Conservation (phyloP, 2,888 invertebrate genomes). For the Acleris laterana region DNA sequence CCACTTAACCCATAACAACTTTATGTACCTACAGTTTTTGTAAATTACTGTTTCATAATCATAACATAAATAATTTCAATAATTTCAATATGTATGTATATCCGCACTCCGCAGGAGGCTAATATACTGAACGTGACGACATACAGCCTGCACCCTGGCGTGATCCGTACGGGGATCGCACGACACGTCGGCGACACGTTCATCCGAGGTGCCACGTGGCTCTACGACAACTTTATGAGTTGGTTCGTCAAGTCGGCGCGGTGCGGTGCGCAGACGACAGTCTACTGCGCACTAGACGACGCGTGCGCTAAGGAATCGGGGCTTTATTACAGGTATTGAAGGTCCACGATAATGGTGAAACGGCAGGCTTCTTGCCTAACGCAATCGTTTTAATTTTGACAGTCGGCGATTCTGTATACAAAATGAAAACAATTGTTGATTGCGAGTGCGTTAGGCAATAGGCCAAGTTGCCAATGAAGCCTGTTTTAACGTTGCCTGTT, state of each 20-base stretch:
- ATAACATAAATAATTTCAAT: too few relatives aligned
- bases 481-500: too few relatives aligned
- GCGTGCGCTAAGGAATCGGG: slow-evolving; percentile 77
- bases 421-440: too few relatives aligned
- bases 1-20: too few relatives aligned
- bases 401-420: too few relatives aligned
- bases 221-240: slow-evolving; percentile 46
- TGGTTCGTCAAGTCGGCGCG: slow-evolving; percentile 75
- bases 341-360: slow-evolving; percentile 10
- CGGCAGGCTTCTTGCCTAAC: too few relatives aligned
- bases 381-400: too few relatives aligned
- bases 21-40: too few relatives aligned
- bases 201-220: slow-evolving; percentile 37
- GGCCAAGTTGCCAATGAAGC: too few relatives aligned
- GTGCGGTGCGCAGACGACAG: slow-evolving; percentile 87
- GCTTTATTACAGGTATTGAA: slow-evolving; percentile 60
- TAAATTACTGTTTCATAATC: too few relatives aligned
- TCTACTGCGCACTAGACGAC: slow-evolving; percentile 86
- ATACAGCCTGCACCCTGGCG: slow-evolving; percentile 84
- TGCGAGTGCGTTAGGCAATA: too few relatives aligned
- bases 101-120: slow-evolving; percentile 41
- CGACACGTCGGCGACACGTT: slow-evolving; percentile 69
- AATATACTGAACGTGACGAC: slow-evolving; percentile 66
- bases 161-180: slow-evolving; percentile 84
- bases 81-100: too few relatives aligned